Evolutionary conservation across 2,113 vertebrate species (phyloP).

Genomic region (Paradoxurus hermaphroditus): DNA sequence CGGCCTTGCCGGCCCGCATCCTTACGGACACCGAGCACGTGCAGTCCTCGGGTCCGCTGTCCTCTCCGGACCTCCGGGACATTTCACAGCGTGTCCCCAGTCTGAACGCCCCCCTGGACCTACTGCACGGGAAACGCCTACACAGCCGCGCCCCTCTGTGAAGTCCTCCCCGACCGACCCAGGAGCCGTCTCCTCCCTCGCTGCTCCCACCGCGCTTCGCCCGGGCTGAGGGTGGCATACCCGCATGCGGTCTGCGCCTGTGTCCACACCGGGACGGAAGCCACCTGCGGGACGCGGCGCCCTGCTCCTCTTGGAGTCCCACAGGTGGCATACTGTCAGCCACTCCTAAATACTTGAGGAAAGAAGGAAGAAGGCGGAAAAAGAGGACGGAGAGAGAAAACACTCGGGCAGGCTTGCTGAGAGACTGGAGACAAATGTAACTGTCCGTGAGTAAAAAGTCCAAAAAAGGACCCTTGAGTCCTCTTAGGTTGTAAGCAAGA

Average conservation of each 20-base stretch:
- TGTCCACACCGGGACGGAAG: background rate
- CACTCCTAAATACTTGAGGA: background rate
- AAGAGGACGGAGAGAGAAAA: background rate
- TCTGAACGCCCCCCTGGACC: background rate
- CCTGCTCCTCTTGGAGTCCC: background rate
- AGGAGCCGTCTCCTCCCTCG: background rate
- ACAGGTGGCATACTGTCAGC: background rate
- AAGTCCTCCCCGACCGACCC: background rate
- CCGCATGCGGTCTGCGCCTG: background rate
- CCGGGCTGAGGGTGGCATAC: background rate
- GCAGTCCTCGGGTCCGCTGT: rapidly evolving
- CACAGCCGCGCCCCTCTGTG: rapidly evolving
- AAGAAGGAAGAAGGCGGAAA: background rate
- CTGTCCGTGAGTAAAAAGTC: background rate
- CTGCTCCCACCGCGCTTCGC: background rate
- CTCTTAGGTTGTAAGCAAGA: background rate
- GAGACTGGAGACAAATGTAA: background rate
- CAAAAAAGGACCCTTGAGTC: background rate
- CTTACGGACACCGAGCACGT: rapidly evolving
- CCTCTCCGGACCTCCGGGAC: background rate
- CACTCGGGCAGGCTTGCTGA: background rate
- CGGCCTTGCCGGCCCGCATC: background rate
- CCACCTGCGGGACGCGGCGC: background rate
- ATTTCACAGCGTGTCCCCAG: background rate
- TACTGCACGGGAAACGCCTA: background rate